Evolutionary conservation across 2,797 vertebrate genomes (phyloP), one percentile per base, ranked within the genome.

Genomic region (Myotis vivesi): DNA sequence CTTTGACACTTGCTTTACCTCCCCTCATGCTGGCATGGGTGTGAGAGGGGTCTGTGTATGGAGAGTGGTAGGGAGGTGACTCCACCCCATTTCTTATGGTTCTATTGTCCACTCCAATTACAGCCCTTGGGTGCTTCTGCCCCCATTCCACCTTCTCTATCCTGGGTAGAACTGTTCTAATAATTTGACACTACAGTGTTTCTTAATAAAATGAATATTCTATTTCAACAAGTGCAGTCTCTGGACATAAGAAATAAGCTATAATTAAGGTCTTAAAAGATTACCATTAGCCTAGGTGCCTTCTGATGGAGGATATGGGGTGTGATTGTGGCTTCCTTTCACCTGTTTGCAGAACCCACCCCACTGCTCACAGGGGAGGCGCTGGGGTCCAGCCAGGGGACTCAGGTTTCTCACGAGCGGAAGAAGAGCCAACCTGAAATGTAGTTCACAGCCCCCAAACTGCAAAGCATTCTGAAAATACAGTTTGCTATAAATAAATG

Each of bases 401-500:
- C 71, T 91, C 57, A 9, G 13, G 33, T 91, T 89, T 79, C 76
- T 92, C 66, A 41, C 20, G 66, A 95, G 91, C 1, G 86, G 89
- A 82, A 41, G 51, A 92, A 85, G 76, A 87, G 72, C 55, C 94
- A 93, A 92, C 90, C 88, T 81, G 79, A 71, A 88, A 94, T 88
- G 92, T 62, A 92, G 87, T 88, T 93, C 96, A 94, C 95, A 94
- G 72, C 41, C 75, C 57, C 92, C 41, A 92, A 90, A 77, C 92
- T 94, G 95, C 93, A 96, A 96, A 94, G 81, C 83, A 90, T 87
- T 97, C 95, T 95, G 92, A 92, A 94, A 95, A 96, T 92, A 89
- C 96, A 95, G 89, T 66, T 92, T 95, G 80, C 97, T 97, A 97
- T 96, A 97, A 97, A 97, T 97, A 97, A 93, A 90, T 95, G 92